Evolutionary conservation across 2,797 vertebrate genomes (phyloP).

Genomic region (Serranus cabrilla): DNA sequence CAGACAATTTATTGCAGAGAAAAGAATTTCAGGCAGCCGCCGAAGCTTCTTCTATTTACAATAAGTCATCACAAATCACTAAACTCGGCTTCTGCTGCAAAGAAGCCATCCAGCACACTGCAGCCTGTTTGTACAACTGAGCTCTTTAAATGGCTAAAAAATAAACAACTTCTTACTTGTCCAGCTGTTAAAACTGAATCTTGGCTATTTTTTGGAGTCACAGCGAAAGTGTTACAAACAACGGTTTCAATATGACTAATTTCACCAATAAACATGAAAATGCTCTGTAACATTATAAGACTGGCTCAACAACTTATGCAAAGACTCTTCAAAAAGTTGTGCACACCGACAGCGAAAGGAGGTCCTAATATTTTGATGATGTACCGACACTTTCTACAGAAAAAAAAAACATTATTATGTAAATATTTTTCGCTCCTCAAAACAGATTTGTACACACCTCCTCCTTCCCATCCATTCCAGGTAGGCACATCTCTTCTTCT

Average conservation of each 20-base stretch:
- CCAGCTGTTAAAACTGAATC: not conserved
- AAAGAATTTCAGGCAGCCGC: not conserved
- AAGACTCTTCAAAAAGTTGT: too few species aligned
- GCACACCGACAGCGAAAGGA: too few species aligned
- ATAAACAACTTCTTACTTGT: not conserved
- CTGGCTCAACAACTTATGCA: too few species aligned
- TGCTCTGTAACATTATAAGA: too few species aligned
- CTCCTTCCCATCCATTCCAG: constrained; percentile 98
- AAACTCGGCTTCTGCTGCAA: constrained; percentile 1
- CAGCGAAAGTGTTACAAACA: too few species aligned
- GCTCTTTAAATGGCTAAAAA: constrained; percentile 11
- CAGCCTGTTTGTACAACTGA: not conserved
- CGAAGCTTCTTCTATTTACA: constrained; percentile 14
- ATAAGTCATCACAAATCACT: constrained; percentile 17
- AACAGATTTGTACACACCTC: constrained; percentile 85
- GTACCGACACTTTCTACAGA: too few species aligned
- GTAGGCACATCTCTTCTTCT: constrained; percentile 95
- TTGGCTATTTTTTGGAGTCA: not conserved
- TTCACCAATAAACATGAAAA: too few species aligned
- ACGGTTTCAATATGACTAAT: not conserved
- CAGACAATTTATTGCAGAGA: not conserved
- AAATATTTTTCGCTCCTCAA: too few species aligned
- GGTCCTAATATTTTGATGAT: too few species aligned
- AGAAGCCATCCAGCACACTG: not conserved
- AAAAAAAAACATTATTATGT: too few species aligned